Conservation (phyloP, 2,113 vertebrate genomes). For the Petrocephalus zakoni region DNA sequence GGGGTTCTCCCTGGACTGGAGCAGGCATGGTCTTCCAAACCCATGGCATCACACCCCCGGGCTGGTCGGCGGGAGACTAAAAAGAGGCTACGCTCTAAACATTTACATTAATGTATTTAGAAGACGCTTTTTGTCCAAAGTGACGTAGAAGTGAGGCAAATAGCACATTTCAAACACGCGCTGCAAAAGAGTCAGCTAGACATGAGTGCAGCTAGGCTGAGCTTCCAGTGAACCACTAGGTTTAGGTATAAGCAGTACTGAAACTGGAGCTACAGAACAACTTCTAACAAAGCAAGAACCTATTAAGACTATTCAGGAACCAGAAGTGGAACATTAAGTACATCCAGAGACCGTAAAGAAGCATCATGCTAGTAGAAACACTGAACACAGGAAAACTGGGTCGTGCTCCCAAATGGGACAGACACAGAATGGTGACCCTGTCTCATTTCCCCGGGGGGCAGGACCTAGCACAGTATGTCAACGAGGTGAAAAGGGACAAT, state of each 20-base stretch:
- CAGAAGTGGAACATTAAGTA: neutral
- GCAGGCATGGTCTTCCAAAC: neutral
- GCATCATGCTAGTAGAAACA: neutral
- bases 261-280: neutral
- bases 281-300: neutral
- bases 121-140: neutral
- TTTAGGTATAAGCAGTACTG: too few relatives aligned
- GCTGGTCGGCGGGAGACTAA: neutral
- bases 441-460: slow-evolving; percentile 47
- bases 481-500: slow-evolving; percentile 92
- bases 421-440: neutral
- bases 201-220: neutral
- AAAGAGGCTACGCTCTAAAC: neutral
- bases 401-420: neutral
- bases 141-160: neutral
- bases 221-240: too few relatives aligned
- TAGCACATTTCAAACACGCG: neutral
- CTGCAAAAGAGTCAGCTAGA: neutral
- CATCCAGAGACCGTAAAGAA: neutral
- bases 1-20: neutral
- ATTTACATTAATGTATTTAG: neutral
- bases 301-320: neutral
- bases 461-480: slow-evolving; percentile 93
- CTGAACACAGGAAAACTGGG: neutral
- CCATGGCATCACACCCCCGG: neutral